Evolutionary conservation across 2,113 vertebrate genomes (phyloP).

Genomic region (Lynx canadensis): DNA sequence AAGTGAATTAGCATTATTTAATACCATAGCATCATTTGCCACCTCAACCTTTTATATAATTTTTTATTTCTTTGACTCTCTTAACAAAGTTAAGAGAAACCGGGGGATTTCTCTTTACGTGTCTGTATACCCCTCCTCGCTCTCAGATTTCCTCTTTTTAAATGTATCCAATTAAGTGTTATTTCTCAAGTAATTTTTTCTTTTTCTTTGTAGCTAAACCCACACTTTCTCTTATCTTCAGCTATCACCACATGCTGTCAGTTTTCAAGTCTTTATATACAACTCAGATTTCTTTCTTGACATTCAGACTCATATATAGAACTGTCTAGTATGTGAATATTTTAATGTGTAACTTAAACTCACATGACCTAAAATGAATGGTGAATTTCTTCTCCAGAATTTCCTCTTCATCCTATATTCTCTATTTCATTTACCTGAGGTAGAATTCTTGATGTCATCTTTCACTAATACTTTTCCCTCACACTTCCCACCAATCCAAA

Average conservation of each 20-base stretch:
- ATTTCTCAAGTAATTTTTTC: not conserved
- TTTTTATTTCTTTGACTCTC: not conserved
- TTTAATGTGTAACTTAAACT: not conserved
- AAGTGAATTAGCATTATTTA: conserved; percentile 9
- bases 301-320: not conserved
- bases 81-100: not conserved
- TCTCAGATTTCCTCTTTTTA: not conserved
- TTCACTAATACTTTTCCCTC: not conserved
- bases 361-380: not conserved
- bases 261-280: not conserved
- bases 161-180: not conserved
- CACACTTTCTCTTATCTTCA: not conserved
- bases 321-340: not conserved
- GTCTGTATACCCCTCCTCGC: not conserved
- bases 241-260: not conserved
- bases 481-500: not conserved
- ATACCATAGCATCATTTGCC: not conserved
- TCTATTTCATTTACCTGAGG: not conserved
- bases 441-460: not conserved
- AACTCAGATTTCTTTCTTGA: not conserved
- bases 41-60: not conserved
- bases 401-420: not conserved
- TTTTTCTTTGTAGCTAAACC: not conserved
- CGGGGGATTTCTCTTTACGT: not conserved
- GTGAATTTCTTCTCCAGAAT: not conserved